Evolutionary conservation across 1,140 invertebrate genomes (phyloP), one percentile per base, ranked within the genome.

Genomic region (Drosophila kikkawai): DNA sequence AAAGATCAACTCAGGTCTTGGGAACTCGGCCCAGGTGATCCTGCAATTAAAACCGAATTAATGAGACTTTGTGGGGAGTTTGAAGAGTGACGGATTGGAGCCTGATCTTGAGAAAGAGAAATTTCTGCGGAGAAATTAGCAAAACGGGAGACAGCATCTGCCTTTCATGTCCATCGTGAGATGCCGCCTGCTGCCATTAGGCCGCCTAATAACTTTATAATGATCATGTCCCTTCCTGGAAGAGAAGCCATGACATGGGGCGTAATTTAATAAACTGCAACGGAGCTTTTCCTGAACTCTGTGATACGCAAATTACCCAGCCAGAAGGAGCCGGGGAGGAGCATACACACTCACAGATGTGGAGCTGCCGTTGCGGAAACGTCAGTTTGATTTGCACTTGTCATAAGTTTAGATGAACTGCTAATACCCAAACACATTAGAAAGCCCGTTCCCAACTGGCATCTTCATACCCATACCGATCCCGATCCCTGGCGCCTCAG

Each of bases 391-490:
- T 90, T 90, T 90, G 86, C 85, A 85, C 75, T 91, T 90, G 85
- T 90, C 85, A 90, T 91, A 90, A 90, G 85, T 85, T 91, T 77
- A 84, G 86, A 90, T 90, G 85, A 90, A 90, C 85, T 90, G 86
- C 85, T 91, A 90, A 90, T 91, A 85, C 82, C 74, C 79, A 69
- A 91, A 91, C 85, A 85, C 85, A 90, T 90, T 90, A 90, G 85
- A 90, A 90, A 90, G 85, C 86, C 68, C 79, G 80, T 42, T 29
- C 51, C 51, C 56, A 53, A 17, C 39, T 41, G 48, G 39, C 22
- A 56, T 50, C 48, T 29, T 64, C 53, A 5, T 6, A 1, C 17
- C 73, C 53, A 5, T 6, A 0, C 17, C 58, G 15, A 19, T 32
- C 45, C 55, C 75, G 45, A 48, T 50, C 26, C 53, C 55, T 56